Conservation (phyloP, 2,797 vertebrate genomes). For the Natrix natrix region DNA sequence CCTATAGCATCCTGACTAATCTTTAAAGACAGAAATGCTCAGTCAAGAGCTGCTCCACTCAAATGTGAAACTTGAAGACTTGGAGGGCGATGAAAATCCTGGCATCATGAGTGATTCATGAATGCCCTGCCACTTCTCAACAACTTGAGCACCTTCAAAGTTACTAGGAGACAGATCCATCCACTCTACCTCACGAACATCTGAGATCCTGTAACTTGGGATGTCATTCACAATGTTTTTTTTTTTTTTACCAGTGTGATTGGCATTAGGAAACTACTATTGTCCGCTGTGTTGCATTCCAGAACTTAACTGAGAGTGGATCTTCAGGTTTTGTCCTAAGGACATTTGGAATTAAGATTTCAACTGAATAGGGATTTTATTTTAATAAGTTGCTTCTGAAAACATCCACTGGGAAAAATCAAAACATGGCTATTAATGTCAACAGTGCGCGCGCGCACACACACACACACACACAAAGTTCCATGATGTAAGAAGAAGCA, state of each 20-base stretch:
- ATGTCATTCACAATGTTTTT: not conserved
- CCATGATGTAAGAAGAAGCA: slow-evolving; percentile 39
- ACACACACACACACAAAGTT: not conserved
- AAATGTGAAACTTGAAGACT: not conserved
- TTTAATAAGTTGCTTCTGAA: not conserved
- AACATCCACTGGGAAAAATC: not conserved
- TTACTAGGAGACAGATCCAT: not conserved
- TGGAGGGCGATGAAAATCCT: not conserved
- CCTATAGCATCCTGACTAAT: not conserved
- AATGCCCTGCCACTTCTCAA: not conserved
- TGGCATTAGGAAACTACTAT: not conserved
- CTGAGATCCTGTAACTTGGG: not conserved
- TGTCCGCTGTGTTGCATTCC: not conserved
- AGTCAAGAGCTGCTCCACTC: not conserved
- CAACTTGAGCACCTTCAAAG: not conserved
- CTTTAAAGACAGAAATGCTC: not conserved
- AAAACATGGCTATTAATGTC: slow-evolving; percentile 12
- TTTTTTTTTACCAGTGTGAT: not conserved
- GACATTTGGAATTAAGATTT: not conserved
- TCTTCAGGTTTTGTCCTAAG: slow-evolving; percentile 16
- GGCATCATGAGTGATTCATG: not conserved
- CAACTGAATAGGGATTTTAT: slow-evolving; percentile 5
- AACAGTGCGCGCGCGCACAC: not conserved
- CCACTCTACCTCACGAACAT: not conserved
- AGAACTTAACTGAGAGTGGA: not conserved